Evolutionary conservation across 1,140 invertebrate genomes (phyloP).

Genomic region (Nylanderia fulva): DNA sequence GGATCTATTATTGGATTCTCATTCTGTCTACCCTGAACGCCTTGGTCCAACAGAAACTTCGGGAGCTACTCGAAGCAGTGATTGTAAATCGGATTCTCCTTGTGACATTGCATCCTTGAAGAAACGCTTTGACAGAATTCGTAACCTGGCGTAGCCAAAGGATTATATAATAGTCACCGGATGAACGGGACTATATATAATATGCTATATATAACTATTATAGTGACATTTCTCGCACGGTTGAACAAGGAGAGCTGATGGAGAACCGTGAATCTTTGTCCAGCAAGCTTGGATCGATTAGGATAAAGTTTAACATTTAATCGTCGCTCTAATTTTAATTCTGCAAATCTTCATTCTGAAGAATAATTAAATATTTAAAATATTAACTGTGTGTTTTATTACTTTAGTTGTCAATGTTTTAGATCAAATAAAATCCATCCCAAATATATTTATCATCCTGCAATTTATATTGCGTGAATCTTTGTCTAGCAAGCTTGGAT

Average conservation of each 20-base stretch:
- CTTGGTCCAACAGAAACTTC: constrained; percentile 47
- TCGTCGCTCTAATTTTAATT: neutral
- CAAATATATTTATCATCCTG: too few species aligned
- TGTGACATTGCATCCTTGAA: constrained; percentile 43
- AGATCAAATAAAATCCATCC: too few species aligned
- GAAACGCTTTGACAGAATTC: constrained; percentile 51
- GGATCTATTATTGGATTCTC: constrained; percentile 61
- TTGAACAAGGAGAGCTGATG: neutral
- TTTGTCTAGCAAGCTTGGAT: neutral
- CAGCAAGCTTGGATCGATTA: neutral
- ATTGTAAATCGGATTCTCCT: constrained; percentile 58
- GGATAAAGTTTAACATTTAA: neutral
- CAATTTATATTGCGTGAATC: too few species aligned
- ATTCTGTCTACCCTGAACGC: constrained; percentile 42
- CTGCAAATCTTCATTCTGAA: neutral
- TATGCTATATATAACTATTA: neutral
- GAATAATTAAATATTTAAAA: constrained; percentile 16
- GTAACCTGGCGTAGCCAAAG: constrained; percentile 5
- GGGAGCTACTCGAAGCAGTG: constrained; percentile 52
- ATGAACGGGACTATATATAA: too few species aligned
- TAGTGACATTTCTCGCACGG: neutral
- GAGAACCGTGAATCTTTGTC: neutral
- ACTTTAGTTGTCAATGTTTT: neutral
- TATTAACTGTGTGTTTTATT: neutral
- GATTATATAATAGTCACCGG: constrained; percentile 19